Base-by-base conservation (phyloP, 2,888 invertebrate genomes). In the Polia nebulosa region DNA sequence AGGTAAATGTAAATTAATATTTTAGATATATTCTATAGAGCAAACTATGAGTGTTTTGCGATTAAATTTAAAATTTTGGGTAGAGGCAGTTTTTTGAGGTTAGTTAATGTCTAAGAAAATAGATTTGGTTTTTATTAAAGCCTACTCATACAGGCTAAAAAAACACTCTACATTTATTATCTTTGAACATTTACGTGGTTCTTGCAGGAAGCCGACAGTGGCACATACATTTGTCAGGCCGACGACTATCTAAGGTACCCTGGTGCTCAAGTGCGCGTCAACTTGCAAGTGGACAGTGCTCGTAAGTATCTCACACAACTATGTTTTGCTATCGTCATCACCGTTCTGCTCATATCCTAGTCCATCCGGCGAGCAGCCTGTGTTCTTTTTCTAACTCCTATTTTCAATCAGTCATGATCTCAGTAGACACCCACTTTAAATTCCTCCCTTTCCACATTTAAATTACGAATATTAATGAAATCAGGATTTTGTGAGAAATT, bases 171-270 rank as follows among this genome's bases (percentile, higher is more conserved):
- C n/a, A n/a, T n/a, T n/a, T n/a, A n/a, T n/a, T 20, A 9, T 27
- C 3, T 17, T 49, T 13, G 3, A 52, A 20, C 6, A 29, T 32
- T 13, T 20, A 13, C 13, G 3, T 32, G 29, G 0, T 66, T 45
- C 58, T 89, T 89, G 27, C 89, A 97, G 96, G 80, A 97, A 20
- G 96, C 97, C 55, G 97, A 99, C 83, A 96, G 97, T 27, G 99
- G 99, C 45, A 96, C 96, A 2, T 99, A 99, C 92, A 96, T 98
- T 65, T 99, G 99, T 90, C 97, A 98, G 90, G 98, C 98, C 2
- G 93, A 97, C 9, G 97, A 96, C 6, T 97, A 97, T 86, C 94
- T 97, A 25, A 94, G 96, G 44, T 94, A 96, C 1, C 96, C 97
- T 7, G 97, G 97, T 66, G 96, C 97, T 55, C 96, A 97, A 92